These are phyloP conservation scores for Atopsyche davidsoni DNA, from an alignment of 1,140 invertebrate genomes.

Conservation along the genomic window DNA sequence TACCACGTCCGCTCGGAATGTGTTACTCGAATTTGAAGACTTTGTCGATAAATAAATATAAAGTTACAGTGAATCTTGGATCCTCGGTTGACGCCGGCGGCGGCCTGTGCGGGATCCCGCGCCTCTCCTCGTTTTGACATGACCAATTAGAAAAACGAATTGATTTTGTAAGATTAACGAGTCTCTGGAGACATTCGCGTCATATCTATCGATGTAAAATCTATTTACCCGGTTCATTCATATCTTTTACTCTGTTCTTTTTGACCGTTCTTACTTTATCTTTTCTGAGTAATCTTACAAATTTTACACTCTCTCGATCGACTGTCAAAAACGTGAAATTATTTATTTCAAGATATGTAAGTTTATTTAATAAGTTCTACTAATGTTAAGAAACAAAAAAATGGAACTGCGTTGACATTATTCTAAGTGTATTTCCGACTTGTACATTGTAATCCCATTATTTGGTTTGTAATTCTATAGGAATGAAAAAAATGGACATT, in stretches of 20 bases:
- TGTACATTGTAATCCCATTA: constrained; percentile 13
- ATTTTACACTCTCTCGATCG: constrained; percentile 14
- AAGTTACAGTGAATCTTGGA: constrained; percentile 25
- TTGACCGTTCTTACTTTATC: constrained; percentile 6
- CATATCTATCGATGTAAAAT: constrained; percentile 25
- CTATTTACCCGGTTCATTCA: constrained; percentile 11
- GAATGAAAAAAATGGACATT: constrained; percentile 16
- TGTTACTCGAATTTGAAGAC: constrained; percentile 27
- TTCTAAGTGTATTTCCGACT: constrained; percentile 17
- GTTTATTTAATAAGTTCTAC: constrained; percentile 28
- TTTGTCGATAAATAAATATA: constrained; percentile 29
- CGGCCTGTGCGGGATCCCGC: not conserved
- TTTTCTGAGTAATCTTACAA: constrained; percentile 11
- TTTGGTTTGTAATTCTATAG: constrained; percentile 9
- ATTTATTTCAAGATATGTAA: constrained; percentile 30
- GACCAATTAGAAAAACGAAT: constrained; percentile 28
- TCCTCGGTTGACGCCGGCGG: constrained; percentile 10
- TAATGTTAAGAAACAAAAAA: constrained; percentile 25
- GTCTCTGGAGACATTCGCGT: constrained; percentile 22
- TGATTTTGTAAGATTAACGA: constrained; percentile 24
- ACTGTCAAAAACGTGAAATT: constrained; percentile 22
- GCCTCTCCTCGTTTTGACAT: constrained; percentile 17
- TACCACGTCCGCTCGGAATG: constrained; percentile 10
- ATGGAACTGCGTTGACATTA: constrained; percentile 23
- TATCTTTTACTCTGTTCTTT: constrained; percentile 11